Evolutionary conservation across 1,140 invertebrate genomes (phyloP).

Genomic region (Drosophila mojavensis): DNA sequence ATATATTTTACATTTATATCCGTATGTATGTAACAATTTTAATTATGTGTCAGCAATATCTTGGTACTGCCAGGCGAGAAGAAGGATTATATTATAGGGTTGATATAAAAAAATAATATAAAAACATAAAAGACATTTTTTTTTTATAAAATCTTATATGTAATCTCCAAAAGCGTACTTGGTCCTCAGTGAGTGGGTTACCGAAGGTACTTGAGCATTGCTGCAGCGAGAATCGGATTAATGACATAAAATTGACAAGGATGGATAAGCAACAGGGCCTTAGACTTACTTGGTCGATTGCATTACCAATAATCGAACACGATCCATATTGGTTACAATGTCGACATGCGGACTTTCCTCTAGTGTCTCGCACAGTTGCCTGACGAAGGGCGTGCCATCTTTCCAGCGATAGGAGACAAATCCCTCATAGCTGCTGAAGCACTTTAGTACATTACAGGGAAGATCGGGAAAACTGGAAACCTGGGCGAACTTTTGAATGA

Average conservation of each 20-base stretch:
- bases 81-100: too few relatives aligned
- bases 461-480: too few relatives aligned
- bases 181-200: conserved; percentile 70
- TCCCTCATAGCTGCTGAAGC: conserved; percentile 80
- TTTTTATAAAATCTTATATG: too few relatives aligned
- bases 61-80: too few relatives aligned
- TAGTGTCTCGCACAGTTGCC: conserved; percentile 64
- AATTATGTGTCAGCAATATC: too few relatives aligned
- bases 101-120: too few relatives aligned
- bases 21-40: too few relatives aligned
- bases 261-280: background rate
- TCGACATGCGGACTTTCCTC: conserved; percentile 42
- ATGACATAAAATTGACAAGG: background rate
- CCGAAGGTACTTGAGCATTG: conserved; percentile 69
- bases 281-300: conserved; percentile 54
- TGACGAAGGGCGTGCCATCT: conserved; percentile 72
- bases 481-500: too few relatives aligned
- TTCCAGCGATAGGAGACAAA: conserved; percentile 73
- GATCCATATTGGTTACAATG: conserved; percentile 56
- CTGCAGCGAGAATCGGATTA: conserved; percentile 34
- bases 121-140: too few relatives aligned
- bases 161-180: conserved; percentile 74
- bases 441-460: conserved; percentile 75
- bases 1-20: too few relatives aligned
- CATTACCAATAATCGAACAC: conserved; percentile 54